Base-by-base conservation (phyloP, 2,797 vertebrate species). In the Melanotaenia pygmaea region DNA sequence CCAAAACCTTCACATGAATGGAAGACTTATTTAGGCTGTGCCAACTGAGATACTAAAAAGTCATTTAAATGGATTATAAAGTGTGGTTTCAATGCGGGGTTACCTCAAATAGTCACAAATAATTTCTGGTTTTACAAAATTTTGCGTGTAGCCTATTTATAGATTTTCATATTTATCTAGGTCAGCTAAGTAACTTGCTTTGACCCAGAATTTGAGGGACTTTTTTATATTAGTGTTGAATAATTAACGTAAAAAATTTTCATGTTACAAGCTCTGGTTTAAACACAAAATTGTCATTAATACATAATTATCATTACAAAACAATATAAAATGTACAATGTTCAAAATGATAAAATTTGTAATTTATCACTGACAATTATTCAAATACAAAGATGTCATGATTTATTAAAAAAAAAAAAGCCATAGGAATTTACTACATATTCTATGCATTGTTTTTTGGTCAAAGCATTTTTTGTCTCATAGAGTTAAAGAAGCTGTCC, bases 1-100 rank as follows among this genome's bases (percentile, higher is more conserved):
- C 37, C 97, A 96, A 80, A 98, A 99, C 62, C 94, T 94, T 54
- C 2, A 64, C 9, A 62, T 0, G 40, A 59, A 65, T 24, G 61
- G 14, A 66, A 32, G 11, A 24, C 8, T 30, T 1, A 57, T 20
- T 64, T 3, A 32, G 18, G 10, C 18, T 9, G 5, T 50, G 45
- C 45, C n/a, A 24, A 11, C 10, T 51, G 22, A 53, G 50, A 26
- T 24, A 26, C 50, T 53, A 13, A 30, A 24, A 24, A 10, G 14
- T 8, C 7, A 14, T 30, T 30, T 56, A 24, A 56, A 56, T 56
- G 13, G 45, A 56, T 56, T 30, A 28, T 28, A 56, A 56, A 16
- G 6, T 56, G 26, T 56, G 53, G 12, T 30, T 56, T 30, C 12
- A 56, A 30, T 26, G 26, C 18, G 26, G 22, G 45, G 26, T 30